Conservation (phyloP, 2,113 vertebrate genomes). For the Noctilio leporinus region DNA sequence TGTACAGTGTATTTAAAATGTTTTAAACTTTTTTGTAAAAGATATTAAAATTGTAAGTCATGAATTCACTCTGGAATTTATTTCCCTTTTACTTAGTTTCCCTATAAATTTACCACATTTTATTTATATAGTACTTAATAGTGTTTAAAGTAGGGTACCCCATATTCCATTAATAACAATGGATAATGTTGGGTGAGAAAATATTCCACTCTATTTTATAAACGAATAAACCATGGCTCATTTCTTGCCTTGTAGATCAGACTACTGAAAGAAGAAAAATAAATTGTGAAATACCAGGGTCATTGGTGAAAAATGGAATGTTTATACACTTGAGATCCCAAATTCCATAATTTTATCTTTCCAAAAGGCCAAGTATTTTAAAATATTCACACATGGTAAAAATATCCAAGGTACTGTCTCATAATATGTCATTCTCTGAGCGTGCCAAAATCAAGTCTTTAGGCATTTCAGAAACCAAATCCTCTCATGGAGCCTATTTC, state of each 20-base stretch:
- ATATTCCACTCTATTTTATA: not conserved
- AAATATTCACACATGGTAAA: not conserved
- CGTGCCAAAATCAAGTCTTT: not conserved
- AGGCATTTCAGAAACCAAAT: not conserved
- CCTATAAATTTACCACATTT: not conserved
- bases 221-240: not conserved
- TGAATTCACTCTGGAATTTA: not conserved
- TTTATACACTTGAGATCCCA: not conserved
- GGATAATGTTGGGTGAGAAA: not conserved
- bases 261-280: constrained; percentile 1
- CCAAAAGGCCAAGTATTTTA: not conserved
- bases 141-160: not conserved
- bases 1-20: not conserved
- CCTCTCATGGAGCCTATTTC: not conserved
- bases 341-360: constrained; percentile 1
- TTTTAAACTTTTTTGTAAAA: not conserved
- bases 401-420: not conserved
- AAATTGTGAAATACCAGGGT: not conserved
- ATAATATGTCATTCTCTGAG: not conserved
- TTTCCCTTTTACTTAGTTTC: not conserved
- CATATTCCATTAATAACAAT: not conserved
- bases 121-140: not conserved
- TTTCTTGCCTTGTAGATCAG: not conserved
- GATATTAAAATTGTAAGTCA: not conserved
- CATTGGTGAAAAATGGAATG: not conserved